A percentile compares a stretch with the other conserved stretches of the same genome.
phyloP scores from a whole-genome alignment of 2,888 invertebrate genomes.

The Rhaphigaster nebulosa region DNA sequence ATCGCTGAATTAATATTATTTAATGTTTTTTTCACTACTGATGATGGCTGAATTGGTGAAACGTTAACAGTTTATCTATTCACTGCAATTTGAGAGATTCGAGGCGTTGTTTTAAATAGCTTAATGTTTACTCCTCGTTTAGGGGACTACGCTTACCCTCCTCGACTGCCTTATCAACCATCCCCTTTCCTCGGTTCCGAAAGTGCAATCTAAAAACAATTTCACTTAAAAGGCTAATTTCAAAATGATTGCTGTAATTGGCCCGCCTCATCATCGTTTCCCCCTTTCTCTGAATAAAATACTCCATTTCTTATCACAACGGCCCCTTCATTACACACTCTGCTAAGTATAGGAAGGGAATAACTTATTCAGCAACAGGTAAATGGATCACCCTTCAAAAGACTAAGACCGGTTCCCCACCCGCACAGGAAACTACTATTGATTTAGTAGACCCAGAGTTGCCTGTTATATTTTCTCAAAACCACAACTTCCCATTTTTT shows the following conservation, averaged over 20 bases:
- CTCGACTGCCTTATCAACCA: too few species aligned
- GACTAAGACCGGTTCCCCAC: background rate
- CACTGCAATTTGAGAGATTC: too few species aligned
- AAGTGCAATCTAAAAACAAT: constrained; percentile 18
- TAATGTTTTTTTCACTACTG: too few species aligned
- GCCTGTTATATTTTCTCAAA: background rate
- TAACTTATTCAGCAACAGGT: background rate
- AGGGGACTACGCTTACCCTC: too few species aligned
- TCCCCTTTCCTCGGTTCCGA: background rate
- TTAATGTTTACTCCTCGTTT: background rate
- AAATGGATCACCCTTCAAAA: background rate
- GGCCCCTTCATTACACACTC: background rate
- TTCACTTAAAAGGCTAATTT: constrained; percentile 18
- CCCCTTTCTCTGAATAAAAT: background rate
- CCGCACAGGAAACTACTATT: background rate
- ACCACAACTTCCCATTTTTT: background rate
- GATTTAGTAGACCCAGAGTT: background rate
- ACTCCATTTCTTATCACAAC: background rate
- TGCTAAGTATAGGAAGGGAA: background rate
- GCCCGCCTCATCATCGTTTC: background rate
- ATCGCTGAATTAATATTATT: too few species aligned
- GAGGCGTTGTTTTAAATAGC: too few species aligned
- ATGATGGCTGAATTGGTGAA: too few species aligned
- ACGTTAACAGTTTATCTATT: too few species aligned
- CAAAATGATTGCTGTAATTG: background rate